Conservation (phyloP, 1,140 invertebrate species). For the Scylla paramamosain region DNA sequence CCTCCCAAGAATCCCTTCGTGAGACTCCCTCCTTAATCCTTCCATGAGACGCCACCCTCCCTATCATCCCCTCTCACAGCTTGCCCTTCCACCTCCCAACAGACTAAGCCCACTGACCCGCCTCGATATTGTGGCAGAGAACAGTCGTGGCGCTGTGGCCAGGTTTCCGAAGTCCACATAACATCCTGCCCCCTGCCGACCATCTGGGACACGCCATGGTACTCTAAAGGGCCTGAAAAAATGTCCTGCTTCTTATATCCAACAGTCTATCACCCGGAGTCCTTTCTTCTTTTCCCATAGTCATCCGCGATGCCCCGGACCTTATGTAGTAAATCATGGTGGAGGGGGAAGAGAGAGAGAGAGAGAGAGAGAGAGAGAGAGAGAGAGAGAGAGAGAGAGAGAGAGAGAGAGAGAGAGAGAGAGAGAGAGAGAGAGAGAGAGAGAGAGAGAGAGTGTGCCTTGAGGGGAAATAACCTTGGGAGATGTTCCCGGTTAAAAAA, state of each 20-base stretch:
- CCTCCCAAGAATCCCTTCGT: too few relatives aligned
- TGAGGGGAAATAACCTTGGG: background rate
- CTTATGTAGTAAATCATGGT: background rate
- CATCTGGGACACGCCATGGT: background rate
- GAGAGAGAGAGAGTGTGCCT: background rate
- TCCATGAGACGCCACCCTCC: too few relatives aligned
- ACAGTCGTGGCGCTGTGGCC: too few relatives aligned
- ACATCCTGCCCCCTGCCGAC: too few relatives aligned
- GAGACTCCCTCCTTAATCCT: too few relatives aligned
- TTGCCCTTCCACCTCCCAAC: background rate
- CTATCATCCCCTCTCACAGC: too few relatives aligned
- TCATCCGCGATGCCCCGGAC: too few relatives aligned
- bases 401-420: constrained; percentile 7
- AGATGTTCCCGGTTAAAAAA: background rate
- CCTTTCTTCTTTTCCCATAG: too few relatives aligned
- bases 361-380: background rate
- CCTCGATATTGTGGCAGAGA: too few relatives aligned
- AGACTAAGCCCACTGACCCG: too few relatives aligned
- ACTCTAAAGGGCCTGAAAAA: background rate
- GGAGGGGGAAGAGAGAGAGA: background rate
- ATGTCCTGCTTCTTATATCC: background rate
- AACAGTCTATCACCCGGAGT: too few relatives aligned
- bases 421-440: background rate
- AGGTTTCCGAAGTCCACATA: too few relatives aligned
- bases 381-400: constrained; percentile 4